A percentile compares a stretch with the other conserved stretches of the same genome.
phyloP scores from a whole-genome alignment of 2,797 vertebrate genomes.

The Eulemur rubriventer region DNA sequence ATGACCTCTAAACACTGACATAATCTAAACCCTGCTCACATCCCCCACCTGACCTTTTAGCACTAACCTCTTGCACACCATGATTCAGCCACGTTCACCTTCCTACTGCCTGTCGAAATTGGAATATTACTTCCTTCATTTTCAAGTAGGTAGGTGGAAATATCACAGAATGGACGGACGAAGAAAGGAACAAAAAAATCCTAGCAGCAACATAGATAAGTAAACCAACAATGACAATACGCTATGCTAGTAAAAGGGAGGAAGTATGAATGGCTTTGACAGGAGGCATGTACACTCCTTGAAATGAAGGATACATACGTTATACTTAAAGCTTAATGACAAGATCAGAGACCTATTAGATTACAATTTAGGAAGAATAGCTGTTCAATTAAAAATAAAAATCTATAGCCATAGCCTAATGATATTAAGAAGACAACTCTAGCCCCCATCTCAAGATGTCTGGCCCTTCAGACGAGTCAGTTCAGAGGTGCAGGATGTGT shows the following conservation, averaged over 20 bases:
- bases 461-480: constrained; percentile 66
- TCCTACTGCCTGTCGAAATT: background rate
- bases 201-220: background rate
- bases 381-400: background rate
- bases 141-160: background rate
- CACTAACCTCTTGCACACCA: background rate
- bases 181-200: background rate
- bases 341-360: background rate
- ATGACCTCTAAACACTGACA: background rate
- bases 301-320: background rate
- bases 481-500: constrained; percentile 72
- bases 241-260: background rate
- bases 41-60: rapidly evolving
- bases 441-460: background rate
- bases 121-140: background rate
- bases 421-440: background rate
- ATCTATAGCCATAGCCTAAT: background rate
- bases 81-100: rapidly evolving
- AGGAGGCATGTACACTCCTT: background rate
- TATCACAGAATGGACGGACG: background rate
- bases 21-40: background rate
- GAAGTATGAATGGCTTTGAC: background rate
- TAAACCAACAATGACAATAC: background rate
- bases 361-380: background rate
- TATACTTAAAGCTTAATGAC: background rate